These are phyloP conservation scores for Tethea ocularis DNA, from an alignment of 2,888 invertebrate species.

Conservation along the genomic window DNA sequence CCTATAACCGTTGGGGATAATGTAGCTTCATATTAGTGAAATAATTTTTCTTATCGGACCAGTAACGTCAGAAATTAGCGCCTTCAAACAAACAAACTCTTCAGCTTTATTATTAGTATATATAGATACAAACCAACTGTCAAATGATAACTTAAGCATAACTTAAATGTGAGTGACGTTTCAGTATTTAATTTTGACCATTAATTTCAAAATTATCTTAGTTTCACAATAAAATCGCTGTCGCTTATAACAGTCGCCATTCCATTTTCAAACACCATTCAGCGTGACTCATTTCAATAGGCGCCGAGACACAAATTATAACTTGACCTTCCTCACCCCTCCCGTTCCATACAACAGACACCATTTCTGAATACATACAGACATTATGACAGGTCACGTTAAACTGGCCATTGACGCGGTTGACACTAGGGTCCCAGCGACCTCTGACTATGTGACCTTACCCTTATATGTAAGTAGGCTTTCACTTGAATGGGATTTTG, in stretches of 20 bases:
- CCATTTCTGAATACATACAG: background rate
- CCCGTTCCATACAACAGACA: background rate
- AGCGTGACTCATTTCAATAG: conserved; percentile 36
- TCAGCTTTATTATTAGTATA: no score
- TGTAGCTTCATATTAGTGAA: no score
- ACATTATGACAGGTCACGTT: conserved; percentile 20
- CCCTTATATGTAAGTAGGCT: conserved; percentile 36
- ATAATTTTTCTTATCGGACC: no score
- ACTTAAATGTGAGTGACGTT: no score
- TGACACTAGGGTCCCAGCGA: conserved; percentile 39
- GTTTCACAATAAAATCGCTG: background rate
- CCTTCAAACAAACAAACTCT: no score
- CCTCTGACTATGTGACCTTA: conserved; percentile 32
- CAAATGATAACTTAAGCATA: no score
- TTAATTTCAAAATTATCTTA: no score
- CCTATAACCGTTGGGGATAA: no score
- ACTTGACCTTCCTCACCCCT: conserved; percentile 18
- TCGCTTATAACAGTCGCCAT: background rate
- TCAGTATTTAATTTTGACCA: no score
- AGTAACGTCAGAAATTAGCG: no score
- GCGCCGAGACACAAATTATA: conserved; percentile 24
- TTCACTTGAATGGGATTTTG: conserved; percentile 30
- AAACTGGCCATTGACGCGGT: conserved; percentile 21
- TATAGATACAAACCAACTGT: no score
- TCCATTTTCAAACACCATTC: conserved; percentile 28